These are phyloP conservation scores for Falco cherrug DNA, from an alignment of 2,797 vertebrate species.

Conservation along the genomic window DNA sequence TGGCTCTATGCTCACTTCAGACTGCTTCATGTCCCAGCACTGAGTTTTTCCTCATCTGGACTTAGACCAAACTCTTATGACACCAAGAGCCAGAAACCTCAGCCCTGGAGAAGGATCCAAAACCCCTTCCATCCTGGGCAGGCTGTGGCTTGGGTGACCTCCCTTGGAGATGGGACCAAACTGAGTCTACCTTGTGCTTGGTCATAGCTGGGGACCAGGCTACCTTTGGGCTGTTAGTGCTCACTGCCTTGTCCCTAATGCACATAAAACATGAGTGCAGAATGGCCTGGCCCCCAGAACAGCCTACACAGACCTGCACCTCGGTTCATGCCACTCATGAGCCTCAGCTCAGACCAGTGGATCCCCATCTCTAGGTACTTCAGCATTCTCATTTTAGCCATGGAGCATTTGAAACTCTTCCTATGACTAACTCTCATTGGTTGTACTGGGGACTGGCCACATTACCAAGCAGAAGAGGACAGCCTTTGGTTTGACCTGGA, in stretches of 20 bases:
- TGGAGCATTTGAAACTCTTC: neutral
- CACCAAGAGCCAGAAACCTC: neutral
- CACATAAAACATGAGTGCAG: neutral
- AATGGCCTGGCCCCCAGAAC: neutral
- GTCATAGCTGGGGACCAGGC: neutral
- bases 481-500: neutral
- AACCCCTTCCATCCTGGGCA: neutral
- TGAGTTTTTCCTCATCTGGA: neutral
- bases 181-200: neutral
- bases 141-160: neutral
- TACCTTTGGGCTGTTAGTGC: neutral
- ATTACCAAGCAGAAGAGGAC: neutral
- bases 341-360: neutral
- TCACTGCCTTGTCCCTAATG: neutral
- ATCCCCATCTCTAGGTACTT: neutral
- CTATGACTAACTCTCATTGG: neutral
- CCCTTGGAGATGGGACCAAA: neutral
- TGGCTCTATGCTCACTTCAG: fast-evolving
- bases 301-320: neutral
- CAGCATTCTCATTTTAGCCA: neutral
- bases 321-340: neutral
- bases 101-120: neutral
- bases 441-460: neutral
- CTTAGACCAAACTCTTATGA: neutral
- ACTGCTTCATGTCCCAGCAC: neutral